Evolutionary conservation across 1,140 invertebrate genomes (phyloP).

Genomic region (Sycobia sp.): DNA sequence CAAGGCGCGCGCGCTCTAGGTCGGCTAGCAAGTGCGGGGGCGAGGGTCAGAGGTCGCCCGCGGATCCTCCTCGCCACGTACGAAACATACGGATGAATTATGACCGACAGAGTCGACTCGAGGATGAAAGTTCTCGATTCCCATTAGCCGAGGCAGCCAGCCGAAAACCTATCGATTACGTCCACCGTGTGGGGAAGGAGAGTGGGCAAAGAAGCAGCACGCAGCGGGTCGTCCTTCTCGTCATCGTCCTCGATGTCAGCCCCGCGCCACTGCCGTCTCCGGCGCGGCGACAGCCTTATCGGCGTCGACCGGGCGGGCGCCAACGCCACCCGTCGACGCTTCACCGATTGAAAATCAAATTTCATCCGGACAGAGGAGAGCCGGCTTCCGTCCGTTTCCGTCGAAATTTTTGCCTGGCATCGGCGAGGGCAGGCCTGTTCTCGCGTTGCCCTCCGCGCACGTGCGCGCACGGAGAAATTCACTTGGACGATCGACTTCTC

Average conservation of each 20-base stretch:
- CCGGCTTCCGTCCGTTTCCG: too few relatives aligned
- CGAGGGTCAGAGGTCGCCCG: neutral
- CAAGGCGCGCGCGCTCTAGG: too few relatives aligned
- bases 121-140: constrained; percentile 33
- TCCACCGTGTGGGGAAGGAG: neutral
- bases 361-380: neutral
- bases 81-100: constrained; percentile 33
- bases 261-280: neutral
- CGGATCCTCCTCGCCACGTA: constrained; percentile 7
- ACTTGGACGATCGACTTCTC: constrained; percentile 17
- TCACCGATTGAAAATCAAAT: constrained; percentile 26
- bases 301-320: too few relatives aligned
- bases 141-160: constrained; percentile 30
- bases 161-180: constrained; percentile 34
- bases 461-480: neutral
- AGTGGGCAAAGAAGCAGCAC: constrained; percentile 17
- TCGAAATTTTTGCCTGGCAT: too few relatives aligned
- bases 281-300: constrained; percentile 6
- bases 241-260: constrained; percentile 4
- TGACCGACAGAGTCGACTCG: constrained; percentile 23
- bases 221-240: constrained; percentile 1
- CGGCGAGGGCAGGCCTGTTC: too few relatives aligned
- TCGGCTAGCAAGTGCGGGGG: neutral
- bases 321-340: too few relatives aligned
- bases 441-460: too few relatives aligned